Conservation (phyloP, 2,113 vertebrate genomes). For the Tachuris rubrigastra region DNA sequence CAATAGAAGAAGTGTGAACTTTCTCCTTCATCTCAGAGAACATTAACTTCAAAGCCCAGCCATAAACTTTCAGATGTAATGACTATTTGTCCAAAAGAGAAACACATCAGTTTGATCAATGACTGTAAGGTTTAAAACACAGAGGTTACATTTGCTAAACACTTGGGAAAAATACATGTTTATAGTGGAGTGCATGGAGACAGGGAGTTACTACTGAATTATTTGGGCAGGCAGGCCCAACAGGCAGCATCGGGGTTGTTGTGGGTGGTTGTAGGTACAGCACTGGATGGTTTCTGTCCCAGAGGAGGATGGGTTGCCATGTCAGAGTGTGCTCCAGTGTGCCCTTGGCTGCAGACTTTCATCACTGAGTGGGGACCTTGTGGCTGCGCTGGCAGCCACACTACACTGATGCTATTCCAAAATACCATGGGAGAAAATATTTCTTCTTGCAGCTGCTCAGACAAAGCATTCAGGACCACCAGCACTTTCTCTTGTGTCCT, state of each 20-base stretch:
- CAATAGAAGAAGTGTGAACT: constrained; percentile 59
- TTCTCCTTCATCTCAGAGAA: constrained; percentile 61
- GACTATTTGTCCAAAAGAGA: constrained; percentile 38
- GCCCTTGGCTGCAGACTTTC: background rate
- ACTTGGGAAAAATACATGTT: background rate
- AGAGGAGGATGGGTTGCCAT: background rate
- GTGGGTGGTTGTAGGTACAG: background rate
- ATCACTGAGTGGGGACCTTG: rapidly evolving
- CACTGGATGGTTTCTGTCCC: background rate
- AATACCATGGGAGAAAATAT: background rate
- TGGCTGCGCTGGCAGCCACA: background rate
- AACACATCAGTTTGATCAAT: constrained; percentile 37
- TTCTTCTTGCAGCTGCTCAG: background rate
- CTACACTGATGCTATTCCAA: background rate
- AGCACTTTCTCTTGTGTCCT: background rate
- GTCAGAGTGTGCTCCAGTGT: rapidly evolving
- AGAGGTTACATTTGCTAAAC: constrained; percentile 40
- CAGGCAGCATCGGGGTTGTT: background rate
- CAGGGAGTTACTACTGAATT: background rate
- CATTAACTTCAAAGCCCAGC: constrained; percentile 58
- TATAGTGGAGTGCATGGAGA: background rate
- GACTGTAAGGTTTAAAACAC: constrained; percentile 49
- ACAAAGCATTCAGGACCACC: background rate
- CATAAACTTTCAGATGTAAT: constrained; percentile 55
- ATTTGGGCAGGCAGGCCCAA: background rate